phyloP scores from a whole-genome alignment of 2,888 invertebrate genomes.

The Diachrysia chrysitis region DNA sequence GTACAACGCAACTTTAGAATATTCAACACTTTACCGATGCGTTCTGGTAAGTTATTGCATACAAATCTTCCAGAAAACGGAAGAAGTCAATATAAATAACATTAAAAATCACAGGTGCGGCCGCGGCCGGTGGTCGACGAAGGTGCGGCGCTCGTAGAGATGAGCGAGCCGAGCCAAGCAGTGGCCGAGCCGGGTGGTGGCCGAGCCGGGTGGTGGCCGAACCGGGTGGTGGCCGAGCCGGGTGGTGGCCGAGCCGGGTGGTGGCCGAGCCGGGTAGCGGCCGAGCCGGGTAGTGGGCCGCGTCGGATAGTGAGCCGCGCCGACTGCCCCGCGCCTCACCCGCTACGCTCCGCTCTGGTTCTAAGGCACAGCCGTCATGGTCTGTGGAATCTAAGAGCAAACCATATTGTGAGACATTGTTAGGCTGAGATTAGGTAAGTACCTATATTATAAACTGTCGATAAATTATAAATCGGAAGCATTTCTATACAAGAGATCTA shows the following conservation, averaged over 20 bases:
- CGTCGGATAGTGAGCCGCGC: conserved; percentile 19
- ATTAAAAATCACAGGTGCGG: conserved; percentile 75
- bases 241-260: conserved; percentile 37
- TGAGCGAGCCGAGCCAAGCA: conserved; percentile 46
- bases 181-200: conserved; percentile 54
- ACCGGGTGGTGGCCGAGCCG: conserved; percentile 38
- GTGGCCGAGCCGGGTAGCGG: conserved; percentile 4
- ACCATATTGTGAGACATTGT: conserved; percentile 9
- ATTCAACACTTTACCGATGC: conserved; percentile 84
- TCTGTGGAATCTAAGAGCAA: conserved; percentile 83
- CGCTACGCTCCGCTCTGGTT: conserved; percentile 61
- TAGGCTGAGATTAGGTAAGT: background rate
- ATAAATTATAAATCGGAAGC: no score
- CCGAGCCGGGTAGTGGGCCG: conserved; percentile 19
- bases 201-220: conserved; percentile 32
- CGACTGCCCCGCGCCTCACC: conserved; percentile 16
- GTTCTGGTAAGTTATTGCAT: conserved; percentile 76
- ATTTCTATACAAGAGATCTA: no score
- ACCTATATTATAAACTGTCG: no score
- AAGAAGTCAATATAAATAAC: conserved; percentile 78
- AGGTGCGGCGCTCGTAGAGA: conserved; percentile 39
- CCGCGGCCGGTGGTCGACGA: conserved; percentile 52
- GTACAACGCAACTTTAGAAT: conserved; percentile 82
- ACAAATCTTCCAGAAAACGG: conserved; percentile 72
- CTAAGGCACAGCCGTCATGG: conserved; percentile 87